Base-by-base conservation (phyloP, 2,113 vertebrate genomes). In the Chlorodrepanis virens region DNA sequence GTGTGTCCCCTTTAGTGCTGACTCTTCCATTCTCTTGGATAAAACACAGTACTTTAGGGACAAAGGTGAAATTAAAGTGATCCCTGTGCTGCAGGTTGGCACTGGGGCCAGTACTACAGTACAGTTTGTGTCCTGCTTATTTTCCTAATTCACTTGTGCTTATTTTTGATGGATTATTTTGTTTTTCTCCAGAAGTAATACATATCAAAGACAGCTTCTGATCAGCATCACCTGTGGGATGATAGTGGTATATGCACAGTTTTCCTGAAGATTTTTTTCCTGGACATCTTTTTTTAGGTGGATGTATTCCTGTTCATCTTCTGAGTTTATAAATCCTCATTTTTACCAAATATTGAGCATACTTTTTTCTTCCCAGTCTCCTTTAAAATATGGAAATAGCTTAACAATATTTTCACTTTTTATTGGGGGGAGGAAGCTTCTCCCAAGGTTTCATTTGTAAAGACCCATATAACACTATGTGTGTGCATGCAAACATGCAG, bases 341-440 rank as follows among this genome's bases (percentile, higher is more conserved):
- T 40, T 84, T 74, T 45, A 59, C 22, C 59, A 78, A 93, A 71
- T 44, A 57, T 4, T 33, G 18, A 54, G 39, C 7, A 35, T 47
- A 8, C 2, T 3, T 6, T 21, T n/a, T n/a, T 21, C 2, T 54
- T 33, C 0, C 2, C 31, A 39, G 16, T 45, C 6, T 67, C 37
- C 19, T 52, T 83, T 72, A 83, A 69, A 91, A 47, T n/a, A 61
- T 7, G 6, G 31, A 33, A 81, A 86, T 5, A 37, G 45, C 9
- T 50, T 47, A 12, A 64, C 79, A 69, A 33, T 13, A 84, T 8
- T 57, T 70, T 35, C 14, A 8, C 5, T 75, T 87, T 70, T 61
- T 63, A 70, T 28, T 64, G 28, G 35, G 8, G 33, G 20, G 9
- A 65, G 9, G 8, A 74, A 61, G 27, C 28, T 33, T 72, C 54